These are phyloP conservation scores for Calliphora vomitoria DNA, from an alignment of 2,888 invertebrate genomes.

Conservation along the genomic window DNA sequence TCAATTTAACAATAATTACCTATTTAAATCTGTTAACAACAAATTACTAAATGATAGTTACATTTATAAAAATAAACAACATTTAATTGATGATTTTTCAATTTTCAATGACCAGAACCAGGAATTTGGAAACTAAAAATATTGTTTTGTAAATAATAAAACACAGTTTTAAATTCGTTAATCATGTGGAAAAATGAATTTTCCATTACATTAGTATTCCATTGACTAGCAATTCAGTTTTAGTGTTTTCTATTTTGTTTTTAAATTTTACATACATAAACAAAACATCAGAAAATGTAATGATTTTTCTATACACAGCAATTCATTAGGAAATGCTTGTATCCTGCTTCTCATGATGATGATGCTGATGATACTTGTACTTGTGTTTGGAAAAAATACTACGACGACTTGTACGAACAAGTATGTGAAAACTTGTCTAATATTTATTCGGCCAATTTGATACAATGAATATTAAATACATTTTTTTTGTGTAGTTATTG, in stretches of 20 bases:
- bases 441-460: constrained; percentile 62
- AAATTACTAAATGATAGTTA: too few species aligned
- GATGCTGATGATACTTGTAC: background rate
- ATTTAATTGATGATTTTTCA: constrained; percentile 3
- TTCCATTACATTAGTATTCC: constrained; percentile 84
- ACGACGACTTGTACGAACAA: background rate
- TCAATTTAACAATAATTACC: background rate
- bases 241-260: constrained; percentile 5
- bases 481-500: constrained; percentile 3
- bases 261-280: constrained; percentile 6
- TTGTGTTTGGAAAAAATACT: constrained; percentile 1
- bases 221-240: constrained; percentile 74
- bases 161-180: constrained; percentile 74
- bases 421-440: constrained; percentile 43
- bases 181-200: constrained; percentile 84
- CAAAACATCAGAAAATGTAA: background rate
- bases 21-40: background rate
- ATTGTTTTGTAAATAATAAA: background rate
- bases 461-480: constrained; percentile 66
- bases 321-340: constrained; percentile 82
- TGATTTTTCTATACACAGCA: constrained; percentile 34
- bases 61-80: background rate
- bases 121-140: background rate
- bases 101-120: background rate
- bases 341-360: constrained; percentile 25